Base-by-base conservation (phyloP, 2,888 invertebrate species). In the Sarcophaga subvicina region DNA sequence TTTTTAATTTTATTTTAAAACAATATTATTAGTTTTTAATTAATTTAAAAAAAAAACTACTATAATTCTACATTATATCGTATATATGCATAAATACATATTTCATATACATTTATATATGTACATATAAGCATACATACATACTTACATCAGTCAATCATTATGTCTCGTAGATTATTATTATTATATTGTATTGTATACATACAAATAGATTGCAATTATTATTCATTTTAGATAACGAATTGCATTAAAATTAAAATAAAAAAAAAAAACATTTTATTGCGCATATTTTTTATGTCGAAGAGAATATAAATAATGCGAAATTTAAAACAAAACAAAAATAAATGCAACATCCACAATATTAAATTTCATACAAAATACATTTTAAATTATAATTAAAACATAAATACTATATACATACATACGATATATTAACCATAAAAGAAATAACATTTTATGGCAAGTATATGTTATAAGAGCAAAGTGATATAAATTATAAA, bases 401-500 rank as follows among this genome's bases (percentile, higher is more conserved):
- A 14, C 17, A 54, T 14, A 54, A 54, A 54, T 54, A 49, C 49
- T 27, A 54, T 54, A 66, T 76, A 37, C 76, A 78, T 83, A 85
- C 63, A 62, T 6, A 79, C 37, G 73, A 45, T 66, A 76, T 47
- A 75, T 80, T 54, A 49, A 81, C 72, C 77, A 70, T 84, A 80
- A 79, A 22, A 49, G 59, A 10, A 8, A 37, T 37, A 60, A 59
- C 71, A 17, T 80, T 84, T 76, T 84, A 84, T 84, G 69, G 69
- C 71, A 47, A 71, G 75, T 63, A 76, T 75, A 63, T 14, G 54
- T 54, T 12, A 14, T 85, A 85, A 85, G 78, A 75, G 78, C 85
- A 84, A 87, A 87, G 87, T 87, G 87, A 87, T 87, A 87, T 87
- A 87, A 86, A 86, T 83, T 86, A 80, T 82, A 83, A 81, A 75